Base-by-base conservation (phyloP, 2,888 invertebrate species). In the Beris chalybata region DNA sequence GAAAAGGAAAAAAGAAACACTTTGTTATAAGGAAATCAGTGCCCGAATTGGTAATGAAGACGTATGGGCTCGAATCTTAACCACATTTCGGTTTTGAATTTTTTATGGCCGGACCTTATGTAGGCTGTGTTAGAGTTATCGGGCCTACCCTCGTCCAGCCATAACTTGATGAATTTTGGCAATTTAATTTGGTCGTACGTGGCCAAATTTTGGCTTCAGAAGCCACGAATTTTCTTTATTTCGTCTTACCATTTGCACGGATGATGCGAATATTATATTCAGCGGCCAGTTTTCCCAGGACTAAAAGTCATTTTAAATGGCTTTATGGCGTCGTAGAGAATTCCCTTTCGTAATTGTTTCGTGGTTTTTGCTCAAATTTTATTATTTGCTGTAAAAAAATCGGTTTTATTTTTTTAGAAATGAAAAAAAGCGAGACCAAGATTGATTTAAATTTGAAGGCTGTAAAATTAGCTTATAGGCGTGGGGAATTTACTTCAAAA, bases 1-100 rank as follows among this genome's bases (percentile, higher is more conserved):
- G 48, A 48, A 54, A 31, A 50, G 22, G 45, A 54, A 30, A 57
- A 55, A 54, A 58, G 52, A 66, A 68, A 68, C 66, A 68, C 66
- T 68, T 68, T 68, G 66, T 68, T 68, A 68, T 66, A 68, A 68
- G 64, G 66, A 66, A 68, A 68, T 68, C 68, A 68, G 68, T 68
- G 68, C 68, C 22, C 66, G 68, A 68, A 68, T 68, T 68, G 68
- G 63, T 68, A 68, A 68, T 68, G 68, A 68, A 68, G 68, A 68
- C 68, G 68, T 68, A 68, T 68, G 66, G 66, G 56, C 66, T 57
- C 68, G 68, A 64, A 68, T 66, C 68, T 68, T 68, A 68, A 68
- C 68, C 68, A 68, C 68, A 68, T 66, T 68, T 68, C 64, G 57
- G 58, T 61, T 61, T 66, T 68, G 68, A 68, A 68, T 68, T 68